Conservation (phyloP, 1,140 invertebrate genomes). For the Contarinia nasturtii region DNA sequence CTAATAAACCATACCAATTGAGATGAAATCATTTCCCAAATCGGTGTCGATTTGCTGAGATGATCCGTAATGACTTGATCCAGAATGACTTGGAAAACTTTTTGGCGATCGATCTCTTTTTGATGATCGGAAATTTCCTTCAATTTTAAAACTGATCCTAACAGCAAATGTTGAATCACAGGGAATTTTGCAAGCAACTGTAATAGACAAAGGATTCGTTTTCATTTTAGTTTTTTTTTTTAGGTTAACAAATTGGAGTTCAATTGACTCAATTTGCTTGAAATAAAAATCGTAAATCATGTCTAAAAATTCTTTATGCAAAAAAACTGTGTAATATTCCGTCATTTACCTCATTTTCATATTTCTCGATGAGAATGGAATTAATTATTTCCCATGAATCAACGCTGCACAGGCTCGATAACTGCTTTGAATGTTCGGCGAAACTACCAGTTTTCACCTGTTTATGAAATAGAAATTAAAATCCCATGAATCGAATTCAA, state of each 20-base stretch:
- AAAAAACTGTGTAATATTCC: too few species aligned
- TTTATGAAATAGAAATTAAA: too few species aligned
- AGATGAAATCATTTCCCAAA: too few species aligned
- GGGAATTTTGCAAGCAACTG: constrained; percentile 90
- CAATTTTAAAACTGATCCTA: constrained; percentile 76
- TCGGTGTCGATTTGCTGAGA: too few species aligned
- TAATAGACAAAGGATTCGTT: constrained; percentile 12
- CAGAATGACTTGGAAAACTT: too few species aligned
- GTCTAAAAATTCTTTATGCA: background rate
- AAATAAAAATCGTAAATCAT: background rate
- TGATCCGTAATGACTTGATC: too few species aligned
- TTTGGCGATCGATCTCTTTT: too few species aligned
- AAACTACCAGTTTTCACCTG: constrained; percentile 91
- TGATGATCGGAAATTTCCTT: constrained; percentile 15
- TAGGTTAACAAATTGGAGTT: too few species aligned
- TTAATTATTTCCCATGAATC: constrained; percentile 90
- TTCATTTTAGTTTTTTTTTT: background rate
- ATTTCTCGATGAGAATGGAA: constrained; percentile 94
- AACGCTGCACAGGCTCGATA: constrained; percentile 96
- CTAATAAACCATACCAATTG: too few species aligned
- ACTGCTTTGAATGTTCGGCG: constrained; percentile 96
- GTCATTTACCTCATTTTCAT: constrained; percentile 75
- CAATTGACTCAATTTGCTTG: constrained; percentile 4
- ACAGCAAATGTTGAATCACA: constrained; percentile 91
- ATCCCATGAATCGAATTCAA: too few species aligned